Percentiles rank a stretch among this genome's conserved stretches.
Conservation (phyloP, 1,140 invertebrate species). For the Megalopta genalis region DNA sequence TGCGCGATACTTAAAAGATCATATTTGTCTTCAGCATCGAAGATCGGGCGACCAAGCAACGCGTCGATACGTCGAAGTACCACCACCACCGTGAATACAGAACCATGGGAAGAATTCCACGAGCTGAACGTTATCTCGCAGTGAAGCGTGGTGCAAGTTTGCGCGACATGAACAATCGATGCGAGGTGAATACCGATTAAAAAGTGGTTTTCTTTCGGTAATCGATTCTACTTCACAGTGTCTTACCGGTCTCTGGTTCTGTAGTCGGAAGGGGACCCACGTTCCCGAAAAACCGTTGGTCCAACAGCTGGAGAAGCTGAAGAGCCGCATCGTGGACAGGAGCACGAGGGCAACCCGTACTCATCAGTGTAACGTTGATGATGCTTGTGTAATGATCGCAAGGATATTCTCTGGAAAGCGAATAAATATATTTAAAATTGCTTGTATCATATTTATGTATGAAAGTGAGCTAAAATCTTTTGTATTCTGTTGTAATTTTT, state of each 20-base stretch:
- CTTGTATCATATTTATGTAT: slow-evolving; percentile 2
- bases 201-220: background rate
- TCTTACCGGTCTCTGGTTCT: slow-evolving; percentile 85
- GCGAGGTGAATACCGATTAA: background rate
- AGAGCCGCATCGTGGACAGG: slow-evolving; percentile 95
- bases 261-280: slow-evolving; percentile 85
- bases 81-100: slow-evolving; percentile 76
- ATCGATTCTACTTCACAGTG: slow-evolving; percentile 32
- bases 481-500: slow-evolving; percentile 20
- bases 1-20: background rate
- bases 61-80: slow-evolving; percentile 72
- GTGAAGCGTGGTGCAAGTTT: slow-evolving; percentile 9
- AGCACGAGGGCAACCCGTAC: slow-evolving; percentile 95
- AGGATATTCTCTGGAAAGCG: slow-evolving; percentile 93
- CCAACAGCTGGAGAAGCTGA: slow-evolving; percentile 95
- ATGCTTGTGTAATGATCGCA: slow-evolving; percentile 99
- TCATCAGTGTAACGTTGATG: slow-evolving; percentile 97
- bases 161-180: background rate
- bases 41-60: slow-evolving; percentile 41
- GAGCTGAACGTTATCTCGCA: slow-evolving; percentile 75
- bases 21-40: slow-evolving; percentile 32
- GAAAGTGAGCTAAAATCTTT: background rate
- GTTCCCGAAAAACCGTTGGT: slow-evolving; percentile 96
- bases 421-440: slow-evolving; percentile 16
- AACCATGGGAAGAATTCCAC: slow-evolving; percentile 78